Evolutionary conservation across 2,113 vertebrate species (phyloP), one percentile per base, ranked within the genome.

Genomic region (Equus quagga): DNA sequence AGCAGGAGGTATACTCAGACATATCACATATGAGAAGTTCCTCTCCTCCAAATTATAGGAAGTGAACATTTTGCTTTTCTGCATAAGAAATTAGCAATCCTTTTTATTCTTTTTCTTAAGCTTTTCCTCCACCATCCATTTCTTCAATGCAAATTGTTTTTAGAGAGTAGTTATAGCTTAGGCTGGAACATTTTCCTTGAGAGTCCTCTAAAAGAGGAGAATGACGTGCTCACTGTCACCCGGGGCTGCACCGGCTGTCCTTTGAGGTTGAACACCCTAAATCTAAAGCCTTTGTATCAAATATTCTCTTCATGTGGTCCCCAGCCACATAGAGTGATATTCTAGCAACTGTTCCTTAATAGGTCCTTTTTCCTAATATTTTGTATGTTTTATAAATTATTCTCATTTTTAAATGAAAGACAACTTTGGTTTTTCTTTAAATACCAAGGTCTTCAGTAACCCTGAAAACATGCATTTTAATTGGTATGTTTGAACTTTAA

Each of bases 401-500:
- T 72, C 0, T 65, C 60, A 87, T 91, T 72, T 93, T 72, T 3
- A 62, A 73, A 94, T 69, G 8, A 62, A 90, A 85, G 9, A 67
- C 24, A 75, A 2, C 15, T 19, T 64, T 94, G 33, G 17, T 78
- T 72, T 65, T 76, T 33, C 54, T 85, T 49, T 89, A 89, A 95
- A 73, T 92, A 18, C 0, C n/a, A 80, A 84, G 7, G 1, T 44
- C 41, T 89, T 67, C 49, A 80, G 31, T 79, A 72, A 93, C 60
- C 19, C 33, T 89, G 46, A 70, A 91, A 96, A 79, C 6, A 72
- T 62, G 5, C 33, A 93, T 86, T 91, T 89, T 46, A 78, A 56
- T 88, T 46, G 6, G 1, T 78, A 14, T 92, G 18, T 92, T 94
- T 88, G 18, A 84, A 64, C 36, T 94, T 91, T 72, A 95, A 91